A percentile compares a stretch with the other conserved stretches of the same genome.
Conservation (phyloP, 2,113 vertebrate species). For the Lucifuga dentata region DNA sequence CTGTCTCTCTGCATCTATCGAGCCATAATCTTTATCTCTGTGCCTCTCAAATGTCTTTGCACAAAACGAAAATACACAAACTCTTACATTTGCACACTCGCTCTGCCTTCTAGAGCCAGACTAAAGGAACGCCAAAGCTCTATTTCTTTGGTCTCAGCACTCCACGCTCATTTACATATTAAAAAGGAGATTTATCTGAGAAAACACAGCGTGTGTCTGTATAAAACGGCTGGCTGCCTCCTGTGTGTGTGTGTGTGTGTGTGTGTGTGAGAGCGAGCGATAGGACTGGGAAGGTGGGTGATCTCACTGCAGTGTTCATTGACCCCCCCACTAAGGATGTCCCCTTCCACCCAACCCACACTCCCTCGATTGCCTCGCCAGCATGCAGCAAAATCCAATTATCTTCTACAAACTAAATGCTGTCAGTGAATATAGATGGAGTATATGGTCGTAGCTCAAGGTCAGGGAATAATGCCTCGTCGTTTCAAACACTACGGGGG, state of each 20-base stretch:
- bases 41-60: conserved; percentile 19
- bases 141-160: conserved; percentile 37
- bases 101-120: conserved; percentile 6
- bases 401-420: conserved; percentile 78
- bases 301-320: conserved; percentile 68
- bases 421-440: conserved; percentile 82
- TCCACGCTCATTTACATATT: conserved; percentile 62
- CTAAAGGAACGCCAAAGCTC: conserved; percentile 25
- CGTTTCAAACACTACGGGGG: conserved; percentile 58
- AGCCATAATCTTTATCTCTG: not conserved
- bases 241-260: conserved; percentile 53
- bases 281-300: conserved; percentile 56
- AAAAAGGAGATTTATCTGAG: conserved; percentile 66
- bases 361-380: conserved; percentile 56
- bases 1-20: not conserved
- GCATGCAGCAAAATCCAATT: conserved; percentile 84
- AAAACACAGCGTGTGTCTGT: conserved; percentile 65
- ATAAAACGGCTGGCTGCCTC: conserved; percentile 54
- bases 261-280: conserved; percentile 43
- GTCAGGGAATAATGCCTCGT: conserved; percentile 69
- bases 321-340: conserved; percentile 71
- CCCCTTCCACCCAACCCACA: conserved; percentile 53
- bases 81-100: not conserved
- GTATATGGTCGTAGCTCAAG: conserved; percentile 69
- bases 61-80: conserved; percentile 1